A percentile compares a stretch with the other conserved stretches of the same genome.
These are phyloP conservation scores for Drosophila erecta DNA, from an alignment of 1,140 invertebrate species.

Conservation along the genomic window DNA sequence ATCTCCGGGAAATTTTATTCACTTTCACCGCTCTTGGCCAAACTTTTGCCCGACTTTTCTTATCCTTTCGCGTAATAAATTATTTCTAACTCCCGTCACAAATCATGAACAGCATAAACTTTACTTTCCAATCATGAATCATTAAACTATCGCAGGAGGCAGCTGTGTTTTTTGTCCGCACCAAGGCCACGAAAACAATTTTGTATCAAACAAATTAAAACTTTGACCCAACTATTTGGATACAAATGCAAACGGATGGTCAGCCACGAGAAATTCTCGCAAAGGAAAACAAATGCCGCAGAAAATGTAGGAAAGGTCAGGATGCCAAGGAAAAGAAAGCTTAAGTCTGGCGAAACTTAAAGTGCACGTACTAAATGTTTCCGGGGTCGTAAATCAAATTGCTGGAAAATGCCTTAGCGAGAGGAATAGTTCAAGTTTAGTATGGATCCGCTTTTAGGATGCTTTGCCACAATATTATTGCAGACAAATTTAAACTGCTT, in stretches of 20 bases:
- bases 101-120: constrained; percentile 57
- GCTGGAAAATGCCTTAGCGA: constrained; percentile 8
- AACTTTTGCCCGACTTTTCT: constrained; percentile 10
- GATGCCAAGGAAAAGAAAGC: constrained; percentile 3
- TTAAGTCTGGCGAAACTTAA: constrained; percentile 19
- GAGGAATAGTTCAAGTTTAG: not conserved
- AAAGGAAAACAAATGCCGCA: constrained; percentile 19
- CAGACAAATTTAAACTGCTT: too few species aligned
- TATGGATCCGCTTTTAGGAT: not conserved
- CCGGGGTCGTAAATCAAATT: constrained; percentile 20
- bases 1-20: constrained; percentile 25
- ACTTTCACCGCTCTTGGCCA: constrained; percentile 15
- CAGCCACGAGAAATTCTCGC: constrained; percentile 30
- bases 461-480: not conserved
- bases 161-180: constrained; percentile 14
- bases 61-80: constrained; percentile 39
- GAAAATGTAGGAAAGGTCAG: constrained; percentile 7
- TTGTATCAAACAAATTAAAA: constrained; percentile 62
- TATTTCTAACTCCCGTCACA: constrained; percentile 32
- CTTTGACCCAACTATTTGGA: constrained; percentile 65
- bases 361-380: constrained; percentile 39
- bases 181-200: constrained; percentile 23
- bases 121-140: constrained; percentile 71
- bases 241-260: constrained; percentile 62
- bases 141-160: constrained; percentile 59